Evolutionary conservation across 2,113 vertebrate genomes (phyloP), one percentile per base, ranked within the genome.

Genomic region (Apodemus speciosus): DNA sequence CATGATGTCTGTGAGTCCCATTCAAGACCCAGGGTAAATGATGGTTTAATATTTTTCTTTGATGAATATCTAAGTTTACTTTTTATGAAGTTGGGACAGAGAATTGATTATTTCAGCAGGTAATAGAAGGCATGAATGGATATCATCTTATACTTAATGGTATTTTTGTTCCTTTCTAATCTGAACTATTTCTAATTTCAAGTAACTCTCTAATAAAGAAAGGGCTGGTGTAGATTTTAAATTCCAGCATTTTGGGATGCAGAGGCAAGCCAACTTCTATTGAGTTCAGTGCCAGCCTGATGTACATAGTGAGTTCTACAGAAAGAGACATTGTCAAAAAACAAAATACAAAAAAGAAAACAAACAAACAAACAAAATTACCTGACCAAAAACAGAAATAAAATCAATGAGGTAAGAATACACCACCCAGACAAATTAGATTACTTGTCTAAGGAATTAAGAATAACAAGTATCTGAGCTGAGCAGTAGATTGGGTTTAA

Each of bases 31-130:
- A n/a, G 85, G 83, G 92, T 9, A 76, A 62, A 87, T 16, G 92
- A 85, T 71, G 89, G 92, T 51, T 69, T 92, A 40, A 60, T 46
- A 88, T 66, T 96, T 90, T 94, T 81, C 72, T 96, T 85, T 95
- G 38, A 97, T 95, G 68, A 51, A 0, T 88, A 6, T 53, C 46
- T 76, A 96, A 96, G 89, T 95, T 77, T 51, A 79, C 13, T 40
- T 89, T 93, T 91, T 46, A 91, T 21, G 53, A 75, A 92, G n/a
- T n/a, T 73, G 76, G 71, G 38, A 83, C 7, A 80, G 16, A 86
- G n/a, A 92, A 86, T 53, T 64, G 62, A 85, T 89, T 75, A 89
- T 88, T 92, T 89, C 25, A 11, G 11, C 62, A 30, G 13, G n/a
- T 90, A 53, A 62, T 32, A 86, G 18, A 46, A 83, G 88, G 87